Evolutionary conservation across 2,113 vertebrate genomes (phyloP), one percentile per base, ranked within the genome.

Genomic region (Oncorhynchus keta): DNA sequence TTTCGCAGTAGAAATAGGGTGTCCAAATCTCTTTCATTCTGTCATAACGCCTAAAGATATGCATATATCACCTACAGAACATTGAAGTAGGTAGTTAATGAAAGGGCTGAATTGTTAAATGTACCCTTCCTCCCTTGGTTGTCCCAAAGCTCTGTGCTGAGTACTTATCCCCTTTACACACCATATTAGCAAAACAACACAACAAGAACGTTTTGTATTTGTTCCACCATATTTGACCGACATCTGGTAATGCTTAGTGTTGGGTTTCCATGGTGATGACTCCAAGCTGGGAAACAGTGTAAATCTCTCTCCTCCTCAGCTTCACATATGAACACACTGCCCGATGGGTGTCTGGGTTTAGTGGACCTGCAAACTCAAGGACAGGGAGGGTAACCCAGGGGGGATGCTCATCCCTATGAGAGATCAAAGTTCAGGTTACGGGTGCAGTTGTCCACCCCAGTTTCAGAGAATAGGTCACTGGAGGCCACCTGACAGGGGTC

Each of bases 241-340:
- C 75, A 87, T 87, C 85, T 87, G 85, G 68, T 81, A 79, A 77
- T 67, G 45, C 69, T 86, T 84, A 86, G 69, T 45, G 18, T 30
- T 8, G 48, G 28, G 62, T 71, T 80, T 75, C 75, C 75, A 79
- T 12, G 75, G 72, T 26, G 57, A 79, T 73, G 61, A 59, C 61
- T 39, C 70, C 72, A 72, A 13, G 14, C 75, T 77, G 59, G 55
- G 72, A 79, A 80, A 77, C 65, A 65, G 39, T n/a, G 73, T 84
- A 81, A 77, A 78, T 79, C 69, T 73, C 73, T 64, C 64, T 67
- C 70, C 3, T 74, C 32, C 49, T 69, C 55, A 68, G 18, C 61
- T 66, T 57, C 75, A 57, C 70, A 74, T 81, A 74, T 76, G 74
- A 81, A 59, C 75, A 70, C 73, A 45, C 9, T 35, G 76, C 75